Percentiles rank a stretch among this genome's conserved stretches.
Evolutionary conservation across 2,113 vertebrate genomes (phyloP).

Genomic region (Bubo blakistoni): DNA sequence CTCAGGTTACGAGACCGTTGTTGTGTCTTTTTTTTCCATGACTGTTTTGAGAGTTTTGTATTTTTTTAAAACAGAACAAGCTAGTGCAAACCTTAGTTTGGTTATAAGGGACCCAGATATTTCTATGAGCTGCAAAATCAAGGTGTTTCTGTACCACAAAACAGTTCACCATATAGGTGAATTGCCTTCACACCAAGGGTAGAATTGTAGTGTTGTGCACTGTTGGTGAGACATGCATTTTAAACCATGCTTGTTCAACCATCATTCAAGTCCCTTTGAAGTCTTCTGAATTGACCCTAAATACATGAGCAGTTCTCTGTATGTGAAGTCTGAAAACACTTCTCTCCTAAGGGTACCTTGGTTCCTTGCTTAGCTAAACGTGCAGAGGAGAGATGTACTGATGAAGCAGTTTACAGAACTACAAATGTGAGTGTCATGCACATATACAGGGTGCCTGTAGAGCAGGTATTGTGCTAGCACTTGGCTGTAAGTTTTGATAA

Average conservation of each 20-base stretch:
- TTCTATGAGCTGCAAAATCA: neutral
- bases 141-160: neutral
- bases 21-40: neutral
- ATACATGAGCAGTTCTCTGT: neutral
- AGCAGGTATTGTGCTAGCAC: neutral
- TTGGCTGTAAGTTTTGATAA: neutral
- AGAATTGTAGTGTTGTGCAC: neutral
- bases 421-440: accelerated
- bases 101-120: neutral
- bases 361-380: neutral
- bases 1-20: neutral
- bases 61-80: neutral
- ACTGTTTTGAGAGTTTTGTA: neutral
- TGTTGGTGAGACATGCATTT: neutral
- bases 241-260: neutral
- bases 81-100: neutral
- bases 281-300: neutral
- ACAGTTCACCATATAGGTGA: neutral
- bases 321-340: neutral
- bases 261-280: neutral
- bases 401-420: neutral
- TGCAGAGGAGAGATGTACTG: neutral
- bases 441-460: accelerated
- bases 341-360: neutral
- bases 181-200: neutral